Evolutionary conservation across 2,113 vertebrate genomes (phyloP).

Genomic region (Pseudorectes ferrugineus): DNA sequence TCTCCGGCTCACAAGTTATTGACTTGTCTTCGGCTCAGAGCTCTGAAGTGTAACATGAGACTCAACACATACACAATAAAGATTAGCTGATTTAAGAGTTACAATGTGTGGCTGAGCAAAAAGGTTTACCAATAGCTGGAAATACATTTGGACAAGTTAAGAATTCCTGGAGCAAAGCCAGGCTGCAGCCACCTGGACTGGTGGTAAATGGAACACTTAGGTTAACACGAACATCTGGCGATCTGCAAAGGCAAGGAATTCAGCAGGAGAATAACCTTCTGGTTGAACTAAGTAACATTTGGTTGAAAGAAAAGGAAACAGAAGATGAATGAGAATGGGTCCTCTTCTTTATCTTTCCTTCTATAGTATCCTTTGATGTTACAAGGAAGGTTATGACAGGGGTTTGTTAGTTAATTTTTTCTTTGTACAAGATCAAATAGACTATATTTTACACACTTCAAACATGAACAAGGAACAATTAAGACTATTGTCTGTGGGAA

Average conservation of each 20-base stretch:
- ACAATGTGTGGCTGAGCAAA: neutral
- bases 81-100: constrained; percentile 10
- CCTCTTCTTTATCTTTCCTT: neutral
- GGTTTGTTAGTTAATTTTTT: neutral
- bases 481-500: neutral
- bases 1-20: neutral
- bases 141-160: constrained; percentile 21
- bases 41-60: constrained; percentile 21
- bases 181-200: neutral
- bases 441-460: neutral
- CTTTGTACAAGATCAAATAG: neutral
- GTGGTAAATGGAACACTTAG: neutral
- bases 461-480: neutral
- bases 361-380: neutral
- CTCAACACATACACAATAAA: neutral
- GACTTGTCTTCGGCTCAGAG: neutral
- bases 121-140: neutral
- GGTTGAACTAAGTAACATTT: neutral
- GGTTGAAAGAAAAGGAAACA: neutral
- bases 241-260: neutral
- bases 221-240: neutral
- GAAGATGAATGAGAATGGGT: neutral
- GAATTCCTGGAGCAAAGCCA: neutral
- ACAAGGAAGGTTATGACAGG: neutral
- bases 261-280: neutral